Conservation (phyloP, 2,113 vertebrate species). For the Hyperopisus bebe region DNA sequence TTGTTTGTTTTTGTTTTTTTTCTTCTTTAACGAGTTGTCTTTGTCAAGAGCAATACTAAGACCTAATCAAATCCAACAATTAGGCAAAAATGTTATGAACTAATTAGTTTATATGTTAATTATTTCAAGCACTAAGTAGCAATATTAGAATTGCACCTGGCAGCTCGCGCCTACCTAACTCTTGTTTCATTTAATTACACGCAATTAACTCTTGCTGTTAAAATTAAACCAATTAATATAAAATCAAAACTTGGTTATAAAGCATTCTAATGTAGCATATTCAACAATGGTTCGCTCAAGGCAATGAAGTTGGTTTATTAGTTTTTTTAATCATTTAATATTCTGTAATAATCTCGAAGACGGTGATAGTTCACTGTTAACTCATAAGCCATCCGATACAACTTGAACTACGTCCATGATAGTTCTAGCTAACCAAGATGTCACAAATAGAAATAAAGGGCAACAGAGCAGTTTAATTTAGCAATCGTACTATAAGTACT, state of each 20-base stretch:
- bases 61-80: slow-evolving; percentile 38
- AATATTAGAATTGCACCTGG: slow-evolving; percentile 46
- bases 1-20: neutral
- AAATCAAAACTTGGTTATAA: slow-evolving; percentile 29
- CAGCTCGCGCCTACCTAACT: slow-evolving; percentile 43
- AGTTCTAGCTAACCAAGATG: neutral
- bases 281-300: slow-evolving; percentile 18
- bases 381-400: neutral
- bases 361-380: neutral
- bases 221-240: slow-evolving; percentile 41
- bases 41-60: slow-evolving; percentile 38
- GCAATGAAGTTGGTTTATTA: slow-evolving; percentile 21
- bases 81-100: slow-evolving; percentile 37
- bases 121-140: slow-evolving; percentile 43
- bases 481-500: neutral
- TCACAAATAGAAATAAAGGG: neutral
- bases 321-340: slow-evolving; percentile 23
- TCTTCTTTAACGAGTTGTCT: slow-evolving; percentile 29
- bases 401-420: slow-evolving; percentile 1
- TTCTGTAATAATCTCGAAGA: slow-evolving; percentile 1
- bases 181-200: slow-evolving; percentile 54
- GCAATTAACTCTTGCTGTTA: slow-evolving; percentile 41
- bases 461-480: slow-evolving; percentile 2
- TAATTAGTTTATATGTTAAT: slow-evolving; percentile 46
- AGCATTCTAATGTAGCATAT: slow-evolving; percentile 19